Base-by-base conservation (phyloP, 2,888 invertebrate species). In the Liposcelis brunnea region DNA sequence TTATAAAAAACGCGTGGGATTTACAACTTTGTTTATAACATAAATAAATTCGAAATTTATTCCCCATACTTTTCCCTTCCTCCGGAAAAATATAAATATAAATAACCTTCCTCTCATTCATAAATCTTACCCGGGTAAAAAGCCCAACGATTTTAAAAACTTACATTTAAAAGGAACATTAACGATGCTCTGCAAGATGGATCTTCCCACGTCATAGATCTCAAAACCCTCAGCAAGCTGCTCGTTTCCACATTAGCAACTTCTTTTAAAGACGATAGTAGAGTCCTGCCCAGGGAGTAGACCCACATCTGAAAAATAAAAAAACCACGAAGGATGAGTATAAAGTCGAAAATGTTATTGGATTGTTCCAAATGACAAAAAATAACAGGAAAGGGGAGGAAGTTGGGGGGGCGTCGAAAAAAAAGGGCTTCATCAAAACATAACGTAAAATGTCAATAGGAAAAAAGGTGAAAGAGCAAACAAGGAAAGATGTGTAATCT, bases 161-260 rank as follows among this genome's bases (percentile, higher is more conserved):
- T 71, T 60, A 74, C 72, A 55, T 73, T 72, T 31, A 74, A 63
- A 40, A 74, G 65, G 61, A 71, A 67, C 72, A 73, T 73, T 52
- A 74, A 62, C 45, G 71, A 70, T 40, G 72, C 71, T 52, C 73
- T 64, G 46, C 65, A 58, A 44, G 64, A 56, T 31, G 69, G 64
- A 56, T 70, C 69, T 46, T 64, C 63, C 51, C 66, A 66, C 49
- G 71, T 71, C 72, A 72, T 73, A 51, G 69, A 67, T 31, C 68
- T 63, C 51, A 71, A 57, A 48, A 70, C 66, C 45, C 65, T 66
- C 56, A 68, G 68, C 47, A 71, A 60, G 47, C 69, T 69, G 40
- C 62, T 62, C 51, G 66, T 67, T 48, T 69, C 60, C 45, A 66
- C 66, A 45, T 67, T 65, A 49, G 67, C 67, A 50, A 60, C 61